These are phyloP conservation scores for Drosophila repleta DNA, from an alignment of 1,140 invertebrate species.

Conservation along the genomic window DNA sequence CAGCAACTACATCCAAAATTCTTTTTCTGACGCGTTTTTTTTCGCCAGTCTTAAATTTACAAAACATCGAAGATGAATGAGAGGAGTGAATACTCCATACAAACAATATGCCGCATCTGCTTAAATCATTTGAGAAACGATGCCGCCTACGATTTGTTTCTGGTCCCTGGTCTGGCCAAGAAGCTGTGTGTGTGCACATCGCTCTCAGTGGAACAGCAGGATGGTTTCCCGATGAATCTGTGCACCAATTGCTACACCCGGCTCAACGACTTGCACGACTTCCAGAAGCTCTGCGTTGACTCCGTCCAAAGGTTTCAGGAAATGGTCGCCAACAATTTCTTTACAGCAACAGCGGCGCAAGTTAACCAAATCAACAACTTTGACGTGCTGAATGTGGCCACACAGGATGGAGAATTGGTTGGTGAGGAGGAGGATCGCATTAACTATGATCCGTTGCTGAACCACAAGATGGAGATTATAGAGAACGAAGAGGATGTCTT, in stretches of 20 bases:
- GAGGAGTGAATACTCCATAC: conserved; percentile 60
- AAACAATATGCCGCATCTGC: conserved; percentile 78
- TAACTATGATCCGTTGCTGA: conserved; percentile 77
- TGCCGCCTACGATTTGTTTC: conserved; percentile 67
- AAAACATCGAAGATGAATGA: conserved; percentile 47
- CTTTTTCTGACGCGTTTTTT: conserved; percentile 26
- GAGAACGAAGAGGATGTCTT: conserved; percentile 80
- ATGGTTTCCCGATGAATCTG: conserved; percentile 73
- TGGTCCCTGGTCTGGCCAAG: conserved; percentile 72
- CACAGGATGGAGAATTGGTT: conserved; percentile 47
- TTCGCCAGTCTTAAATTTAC: conserved; percentile 31
- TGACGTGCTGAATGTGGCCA: conserved; percentile 53
- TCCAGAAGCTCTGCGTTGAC: conserved; percentile 74
- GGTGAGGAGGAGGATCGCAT: conserved; percentile 73
- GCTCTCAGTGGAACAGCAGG: conserved; percentile 68
- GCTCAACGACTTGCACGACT: conserved; percentile 75
- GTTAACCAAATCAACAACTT: conserved; percentile 54
- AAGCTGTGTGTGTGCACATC: conserved; percentile 74
- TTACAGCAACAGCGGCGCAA: conserved; percentile 12
- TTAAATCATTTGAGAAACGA: conserved; percentile 64
- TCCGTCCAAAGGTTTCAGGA: conserved; percentile 73
- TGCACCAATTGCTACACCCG: conserved; percentile 62
- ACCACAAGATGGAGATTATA: conserved; percentile 78
- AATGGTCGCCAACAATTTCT: conserved; percentile 62
- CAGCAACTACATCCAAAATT: conserved; percentile 16